A percentile compares a stretch with the other conserved stretches of the same genome.
Evolutionary conservation across 2,888 invertebrate species (phyloP).

Genomic region (Rhagonycha fulva): DNA sequence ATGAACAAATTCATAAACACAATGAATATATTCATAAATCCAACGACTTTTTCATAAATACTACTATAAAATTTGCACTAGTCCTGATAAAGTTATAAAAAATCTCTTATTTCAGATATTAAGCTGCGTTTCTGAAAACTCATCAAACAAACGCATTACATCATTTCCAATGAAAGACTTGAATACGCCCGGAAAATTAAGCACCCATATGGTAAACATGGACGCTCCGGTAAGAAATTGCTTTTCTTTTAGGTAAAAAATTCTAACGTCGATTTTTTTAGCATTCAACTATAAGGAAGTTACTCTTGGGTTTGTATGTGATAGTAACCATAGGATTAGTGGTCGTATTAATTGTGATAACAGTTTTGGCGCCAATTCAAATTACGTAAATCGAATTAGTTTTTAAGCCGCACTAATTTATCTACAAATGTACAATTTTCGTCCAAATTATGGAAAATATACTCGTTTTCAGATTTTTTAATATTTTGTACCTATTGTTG

Average conservation of each 20-base stretch:
- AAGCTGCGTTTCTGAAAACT: slow-evolving; percentile 76
- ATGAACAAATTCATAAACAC: no score
- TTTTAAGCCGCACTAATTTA: not conserved
- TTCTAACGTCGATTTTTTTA: slow-evolving; percentile 50
- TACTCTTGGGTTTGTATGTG: slow-evolving; percentile 77
- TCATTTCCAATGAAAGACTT: slow-evolving; percentile 87
- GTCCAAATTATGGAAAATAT: not conserved
- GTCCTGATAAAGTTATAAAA: no score
- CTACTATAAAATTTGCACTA: no score
- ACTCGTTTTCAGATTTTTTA: not conserved
- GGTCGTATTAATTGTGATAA: slow-evolving; percentile 73
- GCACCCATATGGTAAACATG: slow-evolving; percentile 69
- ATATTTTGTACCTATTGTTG: not conserved
- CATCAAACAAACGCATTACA: slow-evolving; percentile 72
- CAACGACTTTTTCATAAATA: no score
- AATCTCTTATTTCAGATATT: slow-evolving; percentile 63
- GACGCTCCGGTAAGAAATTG: slow-evolving; percentile 73
- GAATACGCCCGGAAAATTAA: slow-evolving; percentile 64
- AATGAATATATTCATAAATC: no score
- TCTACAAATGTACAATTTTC: not conserved
- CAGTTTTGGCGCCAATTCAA: slow-evolving; percentile 72
- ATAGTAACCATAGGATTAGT: slow-evolving; percentile 72
- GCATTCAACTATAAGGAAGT: slow-evolving; percentile 78
- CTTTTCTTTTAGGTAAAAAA: not conserved
- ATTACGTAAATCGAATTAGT: not conserved